phyloP scores from a whole-genome alignment of 2,113 vertebrate species.

The Heptranchias perlo region DNA sequence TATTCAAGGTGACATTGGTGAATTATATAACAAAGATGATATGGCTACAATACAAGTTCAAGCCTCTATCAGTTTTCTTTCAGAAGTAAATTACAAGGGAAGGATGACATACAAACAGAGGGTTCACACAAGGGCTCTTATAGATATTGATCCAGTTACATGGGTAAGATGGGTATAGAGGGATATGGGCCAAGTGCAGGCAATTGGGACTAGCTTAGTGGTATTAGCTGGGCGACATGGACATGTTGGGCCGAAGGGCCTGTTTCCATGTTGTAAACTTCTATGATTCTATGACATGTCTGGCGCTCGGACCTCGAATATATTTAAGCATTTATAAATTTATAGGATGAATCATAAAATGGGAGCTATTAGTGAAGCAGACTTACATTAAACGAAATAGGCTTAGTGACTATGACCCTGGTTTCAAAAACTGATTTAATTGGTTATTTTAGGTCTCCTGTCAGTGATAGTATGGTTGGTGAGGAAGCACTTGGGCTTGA shows the following conservation, averaged over 20 bases:
- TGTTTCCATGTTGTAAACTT: too few relatives aligned
- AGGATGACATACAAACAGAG: not conserved
- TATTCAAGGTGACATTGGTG: not conserved
- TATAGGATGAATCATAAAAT: not conserved
- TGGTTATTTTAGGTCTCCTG: not conserved
- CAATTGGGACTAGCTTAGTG: too few relatives aligned
- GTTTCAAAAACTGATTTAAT: not conserved
- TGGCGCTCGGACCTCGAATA: not conserved
- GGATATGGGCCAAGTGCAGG: too few relatives aligned
- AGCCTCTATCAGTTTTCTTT: not conserved
- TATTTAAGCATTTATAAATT: not conserved
- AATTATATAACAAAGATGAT: not conserved
- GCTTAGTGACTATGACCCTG: not conserved
- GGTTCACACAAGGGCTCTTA: not conserved
- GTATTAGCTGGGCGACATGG: too few relatives aligned
- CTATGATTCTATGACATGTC: too few relatives aligned
- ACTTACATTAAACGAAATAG: not conserved
- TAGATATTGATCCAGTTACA: too few relatives aligned
- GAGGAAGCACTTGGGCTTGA: not conserved
- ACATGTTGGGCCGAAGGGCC: too few relatives aligned
- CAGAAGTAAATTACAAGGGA: not conserved
- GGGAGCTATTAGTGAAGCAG: not conserved
- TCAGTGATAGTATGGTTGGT: not conserved
- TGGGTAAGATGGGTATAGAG: too few relatives aligned
- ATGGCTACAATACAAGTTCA: too few relatives aligned